Conservation (phyloP, 2,113 vertebrate species). For the Vanacampus margaritifer region DNA sequence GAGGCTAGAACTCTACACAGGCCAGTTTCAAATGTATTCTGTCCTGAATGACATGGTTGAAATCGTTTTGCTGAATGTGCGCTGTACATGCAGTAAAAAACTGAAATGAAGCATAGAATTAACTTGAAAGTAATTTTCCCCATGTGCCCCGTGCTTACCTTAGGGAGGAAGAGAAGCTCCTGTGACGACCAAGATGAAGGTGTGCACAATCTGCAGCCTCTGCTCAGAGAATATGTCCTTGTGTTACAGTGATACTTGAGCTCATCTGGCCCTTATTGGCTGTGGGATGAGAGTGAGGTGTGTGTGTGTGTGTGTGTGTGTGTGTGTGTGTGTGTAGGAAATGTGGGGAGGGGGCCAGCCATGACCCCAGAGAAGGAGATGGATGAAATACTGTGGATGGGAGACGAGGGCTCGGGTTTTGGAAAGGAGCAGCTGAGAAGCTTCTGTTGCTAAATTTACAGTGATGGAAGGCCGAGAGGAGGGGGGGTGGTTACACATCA, state of each 20-base stretch:
- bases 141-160: slow-evolving; percentile 72
- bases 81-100: not conserved
- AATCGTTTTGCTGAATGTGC: not conserved
- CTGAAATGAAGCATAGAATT: not conserved
- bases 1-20: not conserved
- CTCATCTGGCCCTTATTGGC: slow-evolving; percentile 79
- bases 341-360: slow-evolving; percentile 1
- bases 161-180: slow-evolving; percentile 69
- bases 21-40: not conserved
- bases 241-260: slow-evolving; percentile 86
- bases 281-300: slow-evolving; percentile 45
- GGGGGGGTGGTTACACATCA: slow-evolving; percentile 50
- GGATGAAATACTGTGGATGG: slow-evolving; percentile 67
- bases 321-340: slow-evolving; percentile 43
- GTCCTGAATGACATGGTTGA: not conserved
- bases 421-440: slow-evolving; percentile 71
- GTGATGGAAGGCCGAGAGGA: slow-evolving; percentile 50
- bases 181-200: slow-evolving; percentile 60
- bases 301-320: slow-evolving; percentile 23
- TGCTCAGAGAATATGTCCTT: slow-evolving; percentile 65
- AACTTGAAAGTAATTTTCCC: not conserved
- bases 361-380: slow-evolving; percentile 74
- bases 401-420: slow-evolving; percentile 72
- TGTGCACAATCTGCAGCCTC: slow-evolving; percentile 64
- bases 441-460: slow-evolving; percentile 85